These are phyloP conservation scores for Brachyhypopomus occidentalis DNA, from an alignment of 2,113 vertebrate species.

Conservation along the genomic window DNA sequence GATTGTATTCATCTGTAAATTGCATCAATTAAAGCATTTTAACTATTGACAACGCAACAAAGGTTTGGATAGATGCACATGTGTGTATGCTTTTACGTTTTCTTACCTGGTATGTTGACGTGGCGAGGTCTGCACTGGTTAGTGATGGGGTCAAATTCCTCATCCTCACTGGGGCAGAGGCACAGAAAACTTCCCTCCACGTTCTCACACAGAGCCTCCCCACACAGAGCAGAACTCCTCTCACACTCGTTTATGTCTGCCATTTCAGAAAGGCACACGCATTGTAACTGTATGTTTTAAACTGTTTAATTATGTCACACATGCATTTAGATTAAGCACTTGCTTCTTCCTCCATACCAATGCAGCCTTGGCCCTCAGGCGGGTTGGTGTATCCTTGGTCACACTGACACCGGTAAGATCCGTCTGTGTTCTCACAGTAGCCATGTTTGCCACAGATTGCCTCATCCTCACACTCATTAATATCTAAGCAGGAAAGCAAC, in stretches of 20 bases:
- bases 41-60: not conserved
- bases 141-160: conserved; percentile 78
- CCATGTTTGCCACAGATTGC: conserved; percentile 74
- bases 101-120: conserved; percentile 66
- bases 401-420: conserved; percentile 75
- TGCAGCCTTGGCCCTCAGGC: conserved; percentile 58
- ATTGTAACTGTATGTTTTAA: not conserved
- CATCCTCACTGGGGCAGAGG: conserved; percentile 78
- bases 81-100: conserved; percentile 56
- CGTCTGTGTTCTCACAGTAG: conserved; percentile 76
- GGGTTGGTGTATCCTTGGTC: conserved; percentile 73
- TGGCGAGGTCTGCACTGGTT: conserved; percentile 65
- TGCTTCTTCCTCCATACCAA: conserved; percentile 64
- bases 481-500: conserved; percentile 63
- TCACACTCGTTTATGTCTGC: conserved; percentile 78
- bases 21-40: not conserved
- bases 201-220: conserved; percentile 79
- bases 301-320: not conserved
- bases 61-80: not conserved
- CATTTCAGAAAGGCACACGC: conserved; percentile 13
- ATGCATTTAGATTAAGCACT: not conserved
- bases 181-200: conserved; percentile 81
- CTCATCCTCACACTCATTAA: conserved; percentile 73
- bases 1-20: conserved; percentile 9
- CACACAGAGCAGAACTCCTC: conserved; percentile 73